Evolutionary conservation across 2,888 invertebrate genomes (phyloP).

Genomic region (Eupithecia abbreviata): DNA sequence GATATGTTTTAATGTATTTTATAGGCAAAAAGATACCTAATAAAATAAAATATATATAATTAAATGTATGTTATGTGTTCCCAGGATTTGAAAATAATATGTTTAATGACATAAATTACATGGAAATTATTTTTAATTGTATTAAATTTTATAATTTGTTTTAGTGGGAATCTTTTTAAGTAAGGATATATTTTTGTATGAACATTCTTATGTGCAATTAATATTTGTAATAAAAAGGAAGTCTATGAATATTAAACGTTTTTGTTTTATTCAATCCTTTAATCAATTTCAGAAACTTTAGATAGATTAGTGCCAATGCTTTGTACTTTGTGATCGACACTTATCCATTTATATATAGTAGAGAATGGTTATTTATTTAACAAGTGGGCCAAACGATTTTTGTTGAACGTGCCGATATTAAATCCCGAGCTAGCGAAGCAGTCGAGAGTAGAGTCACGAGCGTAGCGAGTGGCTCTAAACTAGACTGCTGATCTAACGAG

Average conservation of each 20-base stretch:
- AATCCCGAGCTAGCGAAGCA: too few relatives aligned
- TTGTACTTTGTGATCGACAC: not conserved
- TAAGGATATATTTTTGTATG: conserved; percentile 83
- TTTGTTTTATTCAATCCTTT: conserved; percentile 47
- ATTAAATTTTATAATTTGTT: conserved; percentile 75
- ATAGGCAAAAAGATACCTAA: conserved; percentile 11
- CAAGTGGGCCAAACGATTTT: too few relatives aligned
- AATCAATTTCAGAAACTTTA: not conserved
- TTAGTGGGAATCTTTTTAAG: conserved; percentile 78
- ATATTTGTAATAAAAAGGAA: conserved; percentile 81
- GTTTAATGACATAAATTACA: conserved; percentile 7
- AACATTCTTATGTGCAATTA: conserved; percentile 81
- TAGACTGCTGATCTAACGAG: too few relatives aligned
- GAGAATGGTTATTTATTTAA: not conserved
- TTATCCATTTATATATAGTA: not conserved
- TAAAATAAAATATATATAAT: conserved; percentile 6
- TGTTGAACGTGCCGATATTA: too few relatives aligned
- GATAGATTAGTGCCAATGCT: not conserved
- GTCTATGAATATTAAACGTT: conserved; percentile 63
- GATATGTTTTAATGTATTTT: conserved; percentile 49
- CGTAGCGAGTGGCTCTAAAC: too few relatives aligned
- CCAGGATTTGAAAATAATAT: conserved; percentile 3
- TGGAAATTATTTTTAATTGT: conserved; percentile 47
- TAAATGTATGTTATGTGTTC: not conserved
- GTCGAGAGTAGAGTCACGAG: too few relatives aligned